Base-by-base conservation (phyloP, 2,888 invertebrate genomes). In the Zaprionus obscuricornis region DNA sequence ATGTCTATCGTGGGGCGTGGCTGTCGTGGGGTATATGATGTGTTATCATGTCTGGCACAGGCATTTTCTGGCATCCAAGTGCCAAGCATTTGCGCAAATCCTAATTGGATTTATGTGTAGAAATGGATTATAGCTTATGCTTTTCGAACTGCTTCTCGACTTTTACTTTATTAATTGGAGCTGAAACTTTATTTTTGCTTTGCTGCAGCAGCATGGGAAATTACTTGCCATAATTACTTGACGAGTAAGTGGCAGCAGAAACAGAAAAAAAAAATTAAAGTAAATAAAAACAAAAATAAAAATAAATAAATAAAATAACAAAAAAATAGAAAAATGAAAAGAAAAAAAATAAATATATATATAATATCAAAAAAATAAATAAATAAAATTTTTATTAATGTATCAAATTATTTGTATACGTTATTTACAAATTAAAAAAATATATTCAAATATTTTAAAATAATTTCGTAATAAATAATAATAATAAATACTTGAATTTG, bases 31-130 rank as follows among this genome's bases (percentile, higher is more conserved):
- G 16, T 22, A 13, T 20, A 18, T 27, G 33, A 13, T 29, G 3
- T 20, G 65, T 68, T 79, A 79, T 79, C 78, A 56, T 46, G 60
- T 54, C 31, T 49, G 33, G 62, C 27, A 26, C 78, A 79, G 78
- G 42, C 77, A 57, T 40, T 37, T n/a, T n/a, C n/a, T 29, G 52
- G 51, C 46, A 52, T 56, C 34, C 64, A 66, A 82, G 78, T 68
- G 76, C 47, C 78, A 74, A 74, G 72, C 47, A 64, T 55, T 64
- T 58, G 79, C 37, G 52, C 65, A 85, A 86, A 83, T 82, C 82
- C 86, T 83, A 86, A 83, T 83, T 83, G 87, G 82, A 83, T 83
- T 83, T 83, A 83, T 83, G 76, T 83, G 82, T 83, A 79, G 68
- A 66, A 82, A 85, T 78, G 72, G 81, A 85, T 82, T 86, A 82